A percentile compares a stretch with the other conserved stretches of the same genome.
These are phyloP conservation scores for Deilephila elpenor DNA, from an alignment of 2,888 invertebrate species.

Conservation along the genomic window DNA sequence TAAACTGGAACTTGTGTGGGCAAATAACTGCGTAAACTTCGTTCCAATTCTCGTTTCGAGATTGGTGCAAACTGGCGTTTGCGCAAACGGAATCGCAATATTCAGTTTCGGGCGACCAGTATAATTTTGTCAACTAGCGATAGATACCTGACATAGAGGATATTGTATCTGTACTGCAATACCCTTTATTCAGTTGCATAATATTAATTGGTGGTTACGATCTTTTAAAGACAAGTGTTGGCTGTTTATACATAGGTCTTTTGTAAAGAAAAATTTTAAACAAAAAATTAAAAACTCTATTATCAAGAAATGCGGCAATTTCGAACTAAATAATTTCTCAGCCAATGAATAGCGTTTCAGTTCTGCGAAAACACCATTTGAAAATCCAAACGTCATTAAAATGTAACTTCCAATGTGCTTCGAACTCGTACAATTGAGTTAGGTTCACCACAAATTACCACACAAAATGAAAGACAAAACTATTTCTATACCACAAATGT, in stretches of 20 bases:
- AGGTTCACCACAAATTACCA: constrained; percentile 23
- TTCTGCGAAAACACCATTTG: constrained; percentile 12
- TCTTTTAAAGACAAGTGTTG: too few species aligned
- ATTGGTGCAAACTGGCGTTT: too few species aligned
- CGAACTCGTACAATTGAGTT: constrained; percentile 9
- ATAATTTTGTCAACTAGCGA: background rate
- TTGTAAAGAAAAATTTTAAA: too few species aligned
- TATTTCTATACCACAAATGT: background rate
- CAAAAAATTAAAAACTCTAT: background rate
- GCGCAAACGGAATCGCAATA: too few species aligned
- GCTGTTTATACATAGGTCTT: too few species aligned
- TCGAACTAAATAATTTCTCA: constrained; percentile 47
- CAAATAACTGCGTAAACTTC: too few species aligned
- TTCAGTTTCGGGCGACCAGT: background rate
- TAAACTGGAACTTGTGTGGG: too few species aligned
- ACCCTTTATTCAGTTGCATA: background rate
- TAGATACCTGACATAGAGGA: background rate
- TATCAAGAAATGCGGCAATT: background rate
- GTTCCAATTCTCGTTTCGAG: too few species aligned
- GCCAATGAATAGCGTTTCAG: constrained; percentile 53
- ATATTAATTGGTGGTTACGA: too few species aligned
- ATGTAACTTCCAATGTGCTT: constrained; percentile 22
- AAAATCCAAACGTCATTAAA: constrained; percentile 23
- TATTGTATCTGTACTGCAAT: background rate
- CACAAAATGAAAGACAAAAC: background rate